Conservation (phyloP, 64 coral and sea anemone genomes). For the Catalaphyllia jardinei region DNA sequence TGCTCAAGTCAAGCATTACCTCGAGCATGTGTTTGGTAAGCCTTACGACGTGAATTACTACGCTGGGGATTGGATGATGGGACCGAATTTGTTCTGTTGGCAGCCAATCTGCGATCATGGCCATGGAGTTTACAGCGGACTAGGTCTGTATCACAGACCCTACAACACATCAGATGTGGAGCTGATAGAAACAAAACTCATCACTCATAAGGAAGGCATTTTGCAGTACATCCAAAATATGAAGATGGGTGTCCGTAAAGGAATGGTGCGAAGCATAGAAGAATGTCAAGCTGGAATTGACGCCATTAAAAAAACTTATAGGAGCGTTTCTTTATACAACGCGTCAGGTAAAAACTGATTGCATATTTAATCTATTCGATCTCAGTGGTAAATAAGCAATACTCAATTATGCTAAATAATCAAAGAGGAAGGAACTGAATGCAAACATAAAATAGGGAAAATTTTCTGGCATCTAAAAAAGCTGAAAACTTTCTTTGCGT, state of each 20-base stretch:
- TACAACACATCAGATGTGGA: conserved; percentile 42
- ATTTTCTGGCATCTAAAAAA: no score
- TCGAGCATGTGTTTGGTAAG: conserved; percentile 65
- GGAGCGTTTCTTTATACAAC: conserved; percentile 33
- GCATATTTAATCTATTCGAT: no score
- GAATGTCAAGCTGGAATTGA: conserved; percentile 58
- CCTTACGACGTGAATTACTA: conserved; percentile 83
- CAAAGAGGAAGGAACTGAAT: no score
- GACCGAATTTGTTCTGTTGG: conserved; percentile 80
- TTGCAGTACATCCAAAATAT: conserved; percentile 74
- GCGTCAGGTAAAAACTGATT: conserved; percentile 42
- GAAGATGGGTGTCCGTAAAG: conserved; percentile 71
- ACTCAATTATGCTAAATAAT: no score
- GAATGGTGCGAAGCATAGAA: conserved; percentile 69
- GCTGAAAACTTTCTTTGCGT: no score
- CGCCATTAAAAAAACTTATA: conserved; percentile 26
- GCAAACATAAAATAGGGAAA: no score
- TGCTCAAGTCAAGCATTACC: conserved; percentile 58
- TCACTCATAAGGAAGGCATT: conserved; percentile 23
- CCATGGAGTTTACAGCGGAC: neutral
- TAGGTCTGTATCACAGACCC: conserved; percentile 35
- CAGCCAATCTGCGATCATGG: conserved; percentile 59
- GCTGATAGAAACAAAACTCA: conserved; percentile 17
- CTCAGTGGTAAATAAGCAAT: no score
- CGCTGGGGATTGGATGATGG: conserved; percentile 78